Percentiles rank a stretch among this genome's conserved stretches.
Conservation (phyloP, 2,888 invertebrate genomes). For the Corythucha ciliata region DNA sequence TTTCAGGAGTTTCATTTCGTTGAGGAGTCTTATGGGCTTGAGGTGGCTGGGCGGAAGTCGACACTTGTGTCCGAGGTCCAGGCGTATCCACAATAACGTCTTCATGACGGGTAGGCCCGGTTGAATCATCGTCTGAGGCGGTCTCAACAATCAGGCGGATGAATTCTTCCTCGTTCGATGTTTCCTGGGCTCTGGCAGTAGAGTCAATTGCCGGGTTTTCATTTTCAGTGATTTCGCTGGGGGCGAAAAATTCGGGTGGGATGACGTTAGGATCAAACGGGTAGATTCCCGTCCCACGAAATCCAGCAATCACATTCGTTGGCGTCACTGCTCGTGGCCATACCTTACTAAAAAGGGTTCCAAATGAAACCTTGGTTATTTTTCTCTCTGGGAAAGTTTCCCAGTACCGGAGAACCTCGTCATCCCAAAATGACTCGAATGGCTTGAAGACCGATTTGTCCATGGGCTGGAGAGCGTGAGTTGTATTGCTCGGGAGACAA, state of each 20-base stretch:
- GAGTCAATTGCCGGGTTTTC: slow-evolving; percentile 7
- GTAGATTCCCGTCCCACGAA: too few species aligned
- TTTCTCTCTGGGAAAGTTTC: slow-evolving; percentile 33
- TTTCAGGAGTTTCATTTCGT: too few species aligned
- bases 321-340: slow-evolving; percentile 36
- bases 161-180: too few species aligned
- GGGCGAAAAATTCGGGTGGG: slow-evolving; percentile 36
- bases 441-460: slow-evolving; percentile 39
- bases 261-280: slow-evolving; percentile 36
- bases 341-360: slow-evolving; percentile 31
- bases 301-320: slow-evolving; percentile 35
- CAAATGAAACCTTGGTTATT: slow-evolving; percentile 38
- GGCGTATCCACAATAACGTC: too few species aligned
- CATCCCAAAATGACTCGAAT: slow-evolving; percentile 40
- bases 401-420: slow-evolving; percentile 38
- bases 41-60: too few species aligned
- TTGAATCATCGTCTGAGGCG: too few species aligned
- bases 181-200: too few species aligned
- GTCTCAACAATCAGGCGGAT: too few species aligned
- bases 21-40: too few species aligned
- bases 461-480: slow-evolving; percentile 40
- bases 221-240: slow-evolving; percentile 22
- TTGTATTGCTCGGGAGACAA: slow-evolving; percentile 40
- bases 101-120: too few species aligned
- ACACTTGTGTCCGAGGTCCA: too few species aligned